These are phyloP conservation scores for Pegoplata infirma DNA, from an alignment of 2,888 invertebrate genomes.

Conservation along the genomic window DNA sequence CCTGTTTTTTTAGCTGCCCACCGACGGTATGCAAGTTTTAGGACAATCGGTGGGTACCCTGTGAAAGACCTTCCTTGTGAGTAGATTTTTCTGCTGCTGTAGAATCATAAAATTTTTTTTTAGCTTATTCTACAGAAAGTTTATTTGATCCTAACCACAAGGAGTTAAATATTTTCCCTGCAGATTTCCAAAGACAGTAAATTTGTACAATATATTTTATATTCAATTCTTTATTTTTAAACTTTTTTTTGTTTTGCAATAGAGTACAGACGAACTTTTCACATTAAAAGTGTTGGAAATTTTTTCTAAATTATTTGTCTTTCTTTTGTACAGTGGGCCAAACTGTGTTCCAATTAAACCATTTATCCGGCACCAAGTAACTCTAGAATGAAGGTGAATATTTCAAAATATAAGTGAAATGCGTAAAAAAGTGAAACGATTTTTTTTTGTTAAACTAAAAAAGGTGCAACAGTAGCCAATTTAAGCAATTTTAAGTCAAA, in stretches of 20 bases:
- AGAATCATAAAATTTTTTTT: too few species aligned
- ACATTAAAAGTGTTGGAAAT: background rate
- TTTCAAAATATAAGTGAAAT: slow-evolving; percentile 44
- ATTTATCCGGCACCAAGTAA: slow-evolving; percentile 72
- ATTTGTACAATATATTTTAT: background rate
- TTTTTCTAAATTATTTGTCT: slow-evolving; percentile 44
- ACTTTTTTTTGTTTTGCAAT: background rate
- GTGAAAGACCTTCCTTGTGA: too few species aligned
- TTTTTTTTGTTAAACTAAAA: background rate
- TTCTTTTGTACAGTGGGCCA: slow-evolving; percentile 68
- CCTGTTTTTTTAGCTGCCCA: too few species aligned
- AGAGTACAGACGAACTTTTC: background rate
- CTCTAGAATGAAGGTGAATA: slow-evolving; percentile 72
- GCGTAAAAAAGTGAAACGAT: slow-evolving; percentile 12
- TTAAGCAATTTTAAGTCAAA: slow-evolving; percentile 1
- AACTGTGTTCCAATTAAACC: slow-evolving; percentile 75
- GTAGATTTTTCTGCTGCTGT: too few species aligned
- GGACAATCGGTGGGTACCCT: too few species aligned
- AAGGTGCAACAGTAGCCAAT: slow-evolving; percentile 28
- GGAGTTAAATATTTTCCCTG: too few species aligned
- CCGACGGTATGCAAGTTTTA: too few species aligned
- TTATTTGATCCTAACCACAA: too few species aligned
- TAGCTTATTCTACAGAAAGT: too few species aligned
- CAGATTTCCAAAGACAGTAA: background rate
- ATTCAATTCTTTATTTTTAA: background rate